A percentile compares a stretch with the other conserved stretches of the same genome.
Conservation (phyloP, 1,140 invertebrate genomes). For the Ceratosolen fusciceps region DNA sequence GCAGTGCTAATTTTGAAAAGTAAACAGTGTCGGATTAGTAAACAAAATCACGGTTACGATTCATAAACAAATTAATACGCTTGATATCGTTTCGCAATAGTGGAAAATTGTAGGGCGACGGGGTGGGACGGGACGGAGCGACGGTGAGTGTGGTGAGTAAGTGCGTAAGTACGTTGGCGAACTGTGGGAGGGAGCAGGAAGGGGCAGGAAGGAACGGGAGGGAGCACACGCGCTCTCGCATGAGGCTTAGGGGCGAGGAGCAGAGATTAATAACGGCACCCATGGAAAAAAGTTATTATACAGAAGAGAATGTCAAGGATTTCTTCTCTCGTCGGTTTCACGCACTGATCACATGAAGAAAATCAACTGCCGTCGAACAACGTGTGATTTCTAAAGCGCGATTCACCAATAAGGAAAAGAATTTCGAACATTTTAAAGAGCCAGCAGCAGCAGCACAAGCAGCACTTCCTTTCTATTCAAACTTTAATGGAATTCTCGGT, state of each 20-base stretch:
- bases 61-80: neutral
- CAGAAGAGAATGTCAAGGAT: slow-evolving; percentile 42
- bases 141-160: neutral
- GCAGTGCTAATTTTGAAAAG: neutral
- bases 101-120: too few species aligned
- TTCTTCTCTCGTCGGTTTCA: slow-evolving; percentile 34
- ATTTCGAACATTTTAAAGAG: neutral
- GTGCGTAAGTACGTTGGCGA: neutral
- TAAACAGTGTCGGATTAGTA: neutral
- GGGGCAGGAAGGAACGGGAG: too few species aligned
- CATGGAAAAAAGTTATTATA: neutral
- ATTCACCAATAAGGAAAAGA: neutral
- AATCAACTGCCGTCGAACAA: slow-evolving; percentile 44
- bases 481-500: neutral
- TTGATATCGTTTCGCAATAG: neutral
- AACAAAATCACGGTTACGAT: neutral
- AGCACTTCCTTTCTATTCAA: neutral
- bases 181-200: neutral
- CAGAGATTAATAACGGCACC: slow-evolving; percentile 9
- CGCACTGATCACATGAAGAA: slow-evolving; percentile 49
- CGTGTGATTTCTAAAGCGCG: neutral
- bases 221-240: too few species aligned
- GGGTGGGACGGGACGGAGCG: neutral
- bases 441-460: too few species aligned
- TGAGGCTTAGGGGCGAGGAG: neutral